Base-by-base conservation (phyloP, 2,113 vertebrate species). In the Hemicordylus capensis region DNA sequence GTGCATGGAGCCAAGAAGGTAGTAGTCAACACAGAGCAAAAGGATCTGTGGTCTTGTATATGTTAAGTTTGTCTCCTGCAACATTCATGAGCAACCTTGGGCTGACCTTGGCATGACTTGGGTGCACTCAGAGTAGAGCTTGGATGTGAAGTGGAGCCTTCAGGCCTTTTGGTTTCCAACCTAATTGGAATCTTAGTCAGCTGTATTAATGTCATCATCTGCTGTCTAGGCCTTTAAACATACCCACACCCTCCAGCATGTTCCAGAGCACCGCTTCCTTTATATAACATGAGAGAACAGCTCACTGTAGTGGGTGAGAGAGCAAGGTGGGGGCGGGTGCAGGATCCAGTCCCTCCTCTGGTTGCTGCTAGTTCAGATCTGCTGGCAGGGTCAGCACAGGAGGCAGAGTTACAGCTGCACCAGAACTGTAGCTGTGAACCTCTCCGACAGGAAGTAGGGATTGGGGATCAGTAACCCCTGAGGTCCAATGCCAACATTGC, bases 101-200 rank as follows among this genome's bases (percentile, higher is more conserved):
- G n/a, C 51, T 81, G 79, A 64, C 80, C 51, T 82, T 59, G 51
- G 67, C 42, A 72, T 72, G 51, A 72, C 19, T 82, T 82, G 28
- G n/a, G 37, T 69, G 64, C 67, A 12, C 31, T 34, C 48, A 44
- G 58, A 7, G 46, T 28, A 79, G 28, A 15, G 5, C 15, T 63
- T 63, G 39, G 58, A 17, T 28, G 26, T 31, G 44, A 46, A 80
- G 67, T 4, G 14, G 44, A 51, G 44, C 78, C 44, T 67, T 51
- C 63, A 37, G 63, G 61, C 78, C 20, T 76, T 84, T 80, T 11
- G 10, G 2, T 64, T 79, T 48, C 31, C 26, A 64, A 15, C 59
- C 42, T 34, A 66, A 48, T 80, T 48, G 20, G 44, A 51, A 66
- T 19, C 4, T 51, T 51, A 31, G 22, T 42, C 63, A 75, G 22